These are phyloP conservation scores for Calycopis cecrops DNA, from an alignment of 1,140 invertebrate species.

Conservation along the genomic window DNA sequence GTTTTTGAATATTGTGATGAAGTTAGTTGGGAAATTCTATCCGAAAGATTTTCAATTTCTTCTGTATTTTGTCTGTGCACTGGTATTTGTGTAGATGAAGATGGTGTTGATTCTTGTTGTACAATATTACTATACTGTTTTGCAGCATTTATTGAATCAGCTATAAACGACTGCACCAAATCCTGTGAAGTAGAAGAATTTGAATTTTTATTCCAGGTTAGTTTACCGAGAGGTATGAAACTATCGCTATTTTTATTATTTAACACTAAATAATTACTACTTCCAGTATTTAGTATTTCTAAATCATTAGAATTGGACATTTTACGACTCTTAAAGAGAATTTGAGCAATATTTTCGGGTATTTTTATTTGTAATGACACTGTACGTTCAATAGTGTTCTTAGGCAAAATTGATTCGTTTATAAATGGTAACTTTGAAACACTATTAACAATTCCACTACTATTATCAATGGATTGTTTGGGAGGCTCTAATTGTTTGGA, in stretches of 20 bases:
- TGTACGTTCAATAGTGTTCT: slow-evolving; percentile 58
- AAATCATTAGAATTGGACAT: slow-evolving; percentile 41
- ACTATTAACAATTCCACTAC: slow-evolving; percentile 34
- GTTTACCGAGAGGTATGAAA: slow-evolving; percentile 47
- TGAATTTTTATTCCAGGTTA: slow-evolving; percentile 45
- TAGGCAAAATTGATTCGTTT: slow-evolving; percentile 40
- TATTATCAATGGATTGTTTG: slow-evolving; percentile 29
- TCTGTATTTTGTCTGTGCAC: slow-evolving; percentile 34
- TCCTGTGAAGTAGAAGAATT: slow-evolving; percentile 66
- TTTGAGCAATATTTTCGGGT: slow-evolving; percentile 58
- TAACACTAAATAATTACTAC: slow-evolving; percentile 57
- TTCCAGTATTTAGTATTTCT: slow-evolving; percentile 62
- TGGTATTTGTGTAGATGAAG: slow-evolving; percentile 26
- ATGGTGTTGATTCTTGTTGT: slow-evolving; percentile 36
- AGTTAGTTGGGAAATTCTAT: slow-evolving; percentile 53
- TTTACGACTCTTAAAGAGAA: slow-evolving; percentile 46
- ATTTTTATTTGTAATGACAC: slow-evolving; percentile 65
- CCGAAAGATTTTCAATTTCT: slow-evolving; percentile 43
- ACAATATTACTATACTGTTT: slow-evolving; percentile 54
- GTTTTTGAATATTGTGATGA: slow-evolving; percentile 46
- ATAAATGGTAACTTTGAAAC: slow-evolving; percentile 51
- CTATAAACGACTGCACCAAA: slow-evolving; percentile 57
- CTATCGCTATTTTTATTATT: slow-evolving; percentile 42
- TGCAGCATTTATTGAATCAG: slow-evolving; percentile 59
- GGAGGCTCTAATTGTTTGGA: slow-evolving; percentile 54